Base-by-base conservation (phyloP, 2,888 invertebrate species). In the Drosophila anceps region DNA sequence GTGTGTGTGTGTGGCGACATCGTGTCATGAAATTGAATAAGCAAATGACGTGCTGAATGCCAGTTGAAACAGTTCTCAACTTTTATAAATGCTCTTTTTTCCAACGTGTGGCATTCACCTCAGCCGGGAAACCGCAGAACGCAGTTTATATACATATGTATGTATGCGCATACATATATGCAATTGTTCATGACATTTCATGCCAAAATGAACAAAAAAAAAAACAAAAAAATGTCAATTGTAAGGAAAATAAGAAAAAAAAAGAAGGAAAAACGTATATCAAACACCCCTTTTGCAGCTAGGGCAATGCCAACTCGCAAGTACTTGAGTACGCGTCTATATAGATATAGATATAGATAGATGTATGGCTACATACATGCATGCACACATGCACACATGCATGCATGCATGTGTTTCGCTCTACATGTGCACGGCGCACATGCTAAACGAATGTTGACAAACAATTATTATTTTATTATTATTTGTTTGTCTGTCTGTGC, bases 21-120 rank as follows among this genome's bases (percentile, higher is more conserved):
- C 87, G 87, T 84, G 84, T 84, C 84, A 87, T 90, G 90, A 88
- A 84, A 83, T 89, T 80, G 78, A 90, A 86, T 85, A 87, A 84
- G 90, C 85, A 91, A 91, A 91, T 91, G 90, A 91, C 92, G 92
- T 91, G 91, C 90, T 91, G 92, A 91, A 84, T 84, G 82, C 91
- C 86, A 75, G 89, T 84, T 88, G 84, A 89, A 87, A 84, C 71
- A 69, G 59, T 73, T 80, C 67, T 67, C 46, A 53, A 46, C 27
- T 67, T 67, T 63, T 27, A 13, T 71, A 48, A 54, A 54, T 27
- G 54, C 53, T 57, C 33, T 35, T 39, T 48, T 37, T 51, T 65
- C 60, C 69, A 37, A 29, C 68, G 69, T 81, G 84, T 84, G 84
- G 82, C 82, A 68, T 74, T 72, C 82, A 72, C 80, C 88, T 73